phyloP scores from a whole-genome alignment of 2,113 vertebrate genomes.

The Pelobates fuscus region DNA sequence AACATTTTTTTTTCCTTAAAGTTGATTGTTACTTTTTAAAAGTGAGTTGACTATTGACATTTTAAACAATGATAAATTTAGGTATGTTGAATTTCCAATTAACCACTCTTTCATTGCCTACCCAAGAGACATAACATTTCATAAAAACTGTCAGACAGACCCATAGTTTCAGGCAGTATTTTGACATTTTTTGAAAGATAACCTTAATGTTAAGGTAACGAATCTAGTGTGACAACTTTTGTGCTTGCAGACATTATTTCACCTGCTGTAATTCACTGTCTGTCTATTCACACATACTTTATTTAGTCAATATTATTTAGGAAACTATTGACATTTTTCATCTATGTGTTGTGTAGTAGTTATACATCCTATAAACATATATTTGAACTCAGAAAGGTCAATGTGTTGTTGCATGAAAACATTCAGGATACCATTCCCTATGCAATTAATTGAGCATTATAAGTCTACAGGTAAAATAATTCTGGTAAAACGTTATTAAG shows the following conservation, averaged over 20 bases:
- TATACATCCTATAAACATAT: too few species aligned
- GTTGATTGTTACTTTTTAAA: neutral
- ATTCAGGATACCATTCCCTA: too few species aligned
- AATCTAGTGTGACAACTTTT: neutral
- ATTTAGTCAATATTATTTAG: neutral
- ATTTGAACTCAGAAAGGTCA: too few species aligned
- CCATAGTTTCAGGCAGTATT: slow-evolving; percentile 18
- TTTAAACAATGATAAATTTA: slow-evolving; percentile 24
- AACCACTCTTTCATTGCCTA: slow-evolving; percentile 16
- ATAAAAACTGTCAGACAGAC: slow-evolving; percentile 17
- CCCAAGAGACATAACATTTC: slow-evolving; percentile 6
- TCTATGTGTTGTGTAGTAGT: too few species aligned
- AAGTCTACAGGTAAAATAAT: too few species aligned
- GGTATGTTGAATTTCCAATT: slow-evolving; percentile 23
- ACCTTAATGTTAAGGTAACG: slow-evolving; percentile 17
- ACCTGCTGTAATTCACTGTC: neutral
- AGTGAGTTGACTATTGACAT: slow-evolving; percentile 14
- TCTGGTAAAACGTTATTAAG: too few species aligned
- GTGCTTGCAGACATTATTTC: neutral
- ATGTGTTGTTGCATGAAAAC: too few species aligned
- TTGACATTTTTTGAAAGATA: slow-evolving; percentile 18
- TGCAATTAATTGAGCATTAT: too few species aligned
- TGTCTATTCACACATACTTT: neutral
- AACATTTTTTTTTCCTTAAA: neutral
- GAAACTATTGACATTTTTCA: too few species aligned